Evolutionary conservation across 2,113 vertebrate species (phyloP), one percentile per base, ranked within the genome.

Genomic region (Vanacampus margaritifer): DNA sequence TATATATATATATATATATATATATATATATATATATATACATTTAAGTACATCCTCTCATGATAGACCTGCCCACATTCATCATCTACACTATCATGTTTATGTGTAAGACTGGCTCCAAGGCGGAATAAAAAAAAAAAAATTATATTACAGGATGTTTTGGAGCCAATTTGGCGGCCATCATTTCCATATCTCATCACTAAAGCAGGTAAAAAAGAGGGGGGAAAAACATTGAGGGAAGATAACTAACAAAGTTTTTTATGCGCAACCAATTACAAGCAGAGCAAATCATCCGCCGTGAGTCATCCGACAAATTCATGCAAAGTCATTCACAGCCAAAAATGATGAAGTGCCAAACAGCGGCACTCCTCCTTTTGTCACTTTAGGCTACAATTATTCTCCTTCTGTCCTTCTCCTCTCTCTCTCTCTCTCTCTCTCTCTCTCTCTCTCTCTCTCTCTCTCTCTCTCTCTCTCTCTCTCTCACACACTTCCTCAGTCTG

Each of bases 241-340:
- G 57, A 59, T 59, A 16, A 59, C 35, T 59, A 21, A 35, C 26
- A 60, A 62, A 41, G 21, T 43, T 61, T 71, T 78, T 48, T 11
- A 53, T 57, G 39, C 59, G 39, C 62, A 71, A 68, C 67, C 84
- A 84, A 88, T 89, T 89, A 82, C 45, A 80, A 66, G 69, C 43
- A 72, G 83, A 81, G 84, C 73, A 90, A 83, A 89, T 83, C 80
- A 76, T 78, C 84, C 73, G 74, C 36, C 73, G 48, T 83, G 80
- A 87, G 60, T 90, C 86, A 88, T 81, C 77, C 68, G 66, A 69
- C 77, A 88, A 86, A 88, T 86, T 86, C 76, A 90, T 89, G 86
- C 84, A 82, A 87, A 89, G 86, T 87, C 84, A 88, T 90, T 87
- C 81, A 86, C 73, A 82, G 84, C 62, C 68, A 83, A 83, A 81